Conservation (phyloP, 2,113 vertebrate species). For the Cyprinus carpio region DNA sequence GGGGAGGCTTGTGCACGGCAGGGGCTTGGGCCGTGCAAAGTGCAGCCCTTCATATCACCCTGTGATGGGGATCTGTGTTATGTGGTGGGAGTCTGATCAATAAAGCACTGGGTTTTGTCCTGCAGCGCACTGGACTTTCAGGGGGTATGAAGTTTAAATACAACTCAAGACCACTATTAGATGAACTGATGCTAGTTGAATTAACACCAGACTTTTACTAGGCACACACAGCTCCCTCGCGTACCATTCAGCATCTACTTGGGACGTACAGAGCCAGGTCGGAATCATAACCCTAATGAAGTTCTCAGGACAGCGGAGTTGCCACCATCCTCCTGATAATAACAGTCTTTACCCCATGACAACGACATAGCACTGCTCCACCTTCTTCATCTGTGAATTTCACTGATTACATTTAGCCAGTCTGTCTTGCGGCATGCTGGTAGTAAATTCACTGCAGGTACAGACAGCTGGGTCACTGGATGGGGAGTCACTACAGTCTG, state of each 20-base stretch:
- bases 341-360: background rate
- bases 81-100: slow-evolving; percentile 72
- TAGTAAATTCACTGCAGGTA: slow-evolving; percentile 62
- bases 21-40: slow-evolving; percentile 82
- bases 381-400: slow-evolving; percentile 63
- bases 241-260: background rate
- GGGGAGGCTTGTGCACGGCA: slow-evolving; percentile 49
- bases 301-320: background rate
- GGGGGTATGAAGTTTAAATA: slow-evolving; percentile 41
- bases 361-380: slow-evolving; percentile 77
- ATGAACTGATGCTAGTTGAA: background rate
- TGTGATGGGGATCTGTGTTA: too few relatives aligned
- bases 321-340: slow-evolving; percentile 63
- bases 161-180: background rate
- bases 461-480: slow-evolving; percentile 76
- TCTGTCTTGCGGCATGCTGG: slow-evolving; percentile 73
- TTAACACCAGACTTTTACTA: background rate
- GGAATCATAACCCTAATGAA: background rate
- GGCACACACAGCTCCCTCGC: slow-evolving; percentile 2
- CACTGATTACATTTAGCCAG: slow-evolving; percentile 70
- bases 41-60: slow-evolving; percentile 63
- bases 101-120: slow-evolving; percentile 73
- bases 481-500: slow-evolving; percentile 67
- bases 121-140: slow-evolving; percentile 75
- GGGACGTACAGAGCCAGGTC: slow-evolving; percentile 54